Percentiles rank a stretch among this genome's conserved stretches.
phyloP scores from a whole-genome alignment of 1,140 invertebrate species.

The Sinella curviseta region DNA sequence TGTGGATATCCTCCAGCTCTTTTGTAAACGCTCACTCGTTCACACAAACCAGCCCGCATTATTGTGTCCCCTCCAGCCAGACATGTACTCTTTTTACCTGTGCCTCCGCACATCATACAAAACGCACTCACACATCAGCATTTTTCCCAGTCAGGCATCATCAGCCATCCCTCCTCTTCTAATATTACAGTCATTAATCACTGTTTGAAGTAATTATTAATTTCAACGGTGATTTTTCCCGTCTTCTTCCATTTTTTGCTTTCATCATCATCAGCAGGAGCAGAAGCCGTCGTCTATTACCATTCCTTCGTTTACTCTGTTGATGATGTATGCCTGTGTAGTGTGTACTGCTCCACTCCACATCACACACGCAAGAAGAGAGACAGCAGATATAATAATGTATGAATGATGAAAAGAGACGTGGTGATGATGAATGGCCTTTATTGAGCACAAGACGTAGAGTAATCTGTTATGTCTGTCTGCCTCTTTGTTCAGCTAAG shows the following conservation, averaged over 20 bases:
- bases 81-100: background rate
- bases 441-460: constrained; percentile 16
- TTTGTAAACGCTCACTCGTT: background rate
- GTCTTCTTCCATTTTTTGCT: background rate
- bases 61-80: background rate
- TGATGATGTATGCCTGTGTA: background rate
- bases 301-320: background rate
- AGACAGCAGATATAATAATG: background rate
- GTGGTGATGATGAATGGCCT: constrained; percentile 22
- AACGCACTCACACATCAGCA: background rate
- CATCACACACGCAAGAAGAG: background rate
- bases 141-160: background rate
- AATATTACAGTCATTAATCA: constrained; percentile 22
- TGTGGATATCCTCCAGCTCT: background rate
- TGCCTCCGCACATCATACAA: background rate
- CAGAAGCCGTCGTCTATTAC: background rate
- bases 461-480: constrained; percentile 9
- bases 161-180: background rate
- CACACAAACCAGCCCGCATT: too few species aligned
- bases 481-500: background rate
- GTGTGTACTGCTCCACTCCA: background rate
- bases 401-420: constrained; percentile 21
- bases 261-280: background rate
- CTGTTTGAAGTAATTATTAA: constrained; percentile 25
- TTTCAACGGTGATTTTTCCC: constrained; percentile 20